Evolutionary conservation across 1,140 invertebrate genomes (phyloP).

Genomic region (Oncopodura yosiiana): DNA sequence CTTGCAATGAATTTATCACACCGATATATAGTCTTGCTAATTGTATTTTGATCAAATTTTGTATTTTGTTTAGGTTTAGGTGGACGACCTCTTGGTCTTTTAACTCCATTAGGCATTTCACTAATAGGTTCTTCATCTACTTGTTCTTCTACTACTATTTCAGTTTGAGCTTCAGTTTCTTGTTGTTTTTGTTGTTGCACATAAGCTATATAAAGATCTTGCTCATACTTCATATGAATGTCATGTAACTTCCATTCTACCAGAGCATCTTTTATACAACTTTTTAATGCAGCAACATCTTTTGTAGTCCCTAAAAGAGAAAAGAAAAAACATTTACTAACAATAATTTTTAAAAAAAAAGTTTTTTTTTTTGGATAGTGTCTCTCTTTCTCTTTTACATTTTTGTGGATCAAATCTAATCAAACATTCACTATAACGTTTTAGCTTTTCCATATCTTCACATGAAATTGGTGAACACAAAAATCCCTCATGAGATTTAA

Average conservation of each 20-base stretch:
- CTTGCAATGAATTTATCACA: constrained; percentile 10
- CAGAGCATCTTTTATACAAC: constrained; percentile 10
- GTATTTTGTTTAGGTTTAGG: neutral
- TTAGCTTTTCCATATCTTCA: neutral
- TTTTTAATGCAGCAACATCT: constrained; percentile 17
- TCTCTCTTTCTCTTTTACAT: constrained; percentile 1
- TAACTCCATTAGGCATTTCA: constrained; percentile 6
- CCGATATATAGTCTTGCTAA: neutral
- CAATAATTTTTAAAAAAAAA: neutral
- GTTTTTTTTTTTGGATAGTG: neutral
- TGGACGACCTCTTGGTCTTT: neutral
- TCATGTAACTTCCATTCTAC: neutral
- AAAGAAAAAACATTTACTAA: neutral
- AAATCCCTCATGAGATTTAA: constrained; percentile 18
- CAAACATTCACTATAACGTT: constrained; percentile 1
- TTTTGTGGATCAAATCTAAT: constrained; percentile 20
- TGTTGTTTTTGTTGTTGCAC: neutral
- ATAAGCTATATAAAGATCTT: neutral
- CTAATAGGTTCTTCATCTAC: neutral
- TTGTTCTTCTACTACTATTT: neutral
- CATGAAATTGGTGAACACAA: neutral
- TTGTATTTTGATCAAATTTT: constrained; percentile 3
- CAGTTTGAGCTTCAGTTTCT: neutral
- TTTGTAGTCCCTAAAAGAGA: constrained; percentile 23
- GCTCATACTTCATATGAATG: neutral